A percentile compares a stretch with the other conserved stretches of the same genome.
Evolutionary conservation across 2,888 invertebrate species (phyloP).

Genomic region (Dusona sp.): DNA sequence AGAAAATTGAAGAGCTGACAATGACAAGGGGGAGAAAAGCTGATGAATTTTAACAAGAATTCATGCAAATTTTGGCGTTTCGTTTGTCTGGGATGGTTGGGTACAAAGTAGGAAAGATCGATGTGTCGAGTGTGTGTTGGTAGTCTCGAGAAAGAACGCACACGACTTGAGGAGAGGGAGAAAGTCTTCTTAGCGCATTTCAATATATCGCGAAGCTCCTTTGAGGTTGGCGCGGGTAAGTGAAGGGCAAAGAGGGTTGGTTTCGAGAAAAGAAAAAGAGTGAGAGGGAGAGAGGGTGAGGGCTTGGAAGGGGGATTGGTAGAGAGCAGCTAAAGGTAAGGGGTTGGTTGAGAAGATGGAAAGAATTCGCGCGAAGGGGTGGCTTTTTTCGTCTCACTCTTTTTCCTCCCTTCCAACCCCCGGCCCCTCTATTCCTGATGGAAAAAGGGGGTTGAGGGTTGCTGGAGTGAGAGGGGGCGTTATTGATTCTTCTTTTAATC

Average conservation of each 20-base stretch:
- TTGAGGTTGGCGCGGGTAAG: constrained; percentile 77
- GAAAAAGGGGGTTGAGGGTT: constrained; percentile 69
- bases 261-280: constrained; percentile 12
- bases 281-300: constrained; percentile 30
- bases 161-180: constrained; percentile 55
- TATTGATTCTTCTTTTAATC: constrained; percentile 85
- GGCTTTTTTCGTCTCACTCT: constrained; percentile 58
- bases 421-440: constrained; percentile 62
- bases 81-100: background rate
- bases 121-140: constrained; percentile 49
- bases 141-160: constrained; percentile 41
- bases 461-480: constrained; percentile 74
- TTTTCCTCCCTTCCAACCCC: constrained; percentile 46
- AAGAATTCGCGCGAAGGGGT: constrained; percentile 56
- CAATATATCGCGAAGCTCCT: constrained; percentile 83
- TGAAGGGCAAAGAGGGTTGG: constrained; percentile 16
- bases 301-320: constrained; percentile 30
- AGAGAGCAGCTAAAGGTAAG: constrained; percentile 32
- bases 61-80: background rate
- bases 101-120: constrained; percentile 17
- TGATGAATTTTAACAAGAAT: background rate
- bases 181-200: constrained; percentile 82
- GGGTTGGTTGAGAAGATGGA: constrained; percentile 45
- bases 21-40: background rate
- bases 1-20: background rate